phyloP scores from a whole-genome alignment of 2,888 invertebrate species.

The Thysanoteuthis rhombus region DNA sequence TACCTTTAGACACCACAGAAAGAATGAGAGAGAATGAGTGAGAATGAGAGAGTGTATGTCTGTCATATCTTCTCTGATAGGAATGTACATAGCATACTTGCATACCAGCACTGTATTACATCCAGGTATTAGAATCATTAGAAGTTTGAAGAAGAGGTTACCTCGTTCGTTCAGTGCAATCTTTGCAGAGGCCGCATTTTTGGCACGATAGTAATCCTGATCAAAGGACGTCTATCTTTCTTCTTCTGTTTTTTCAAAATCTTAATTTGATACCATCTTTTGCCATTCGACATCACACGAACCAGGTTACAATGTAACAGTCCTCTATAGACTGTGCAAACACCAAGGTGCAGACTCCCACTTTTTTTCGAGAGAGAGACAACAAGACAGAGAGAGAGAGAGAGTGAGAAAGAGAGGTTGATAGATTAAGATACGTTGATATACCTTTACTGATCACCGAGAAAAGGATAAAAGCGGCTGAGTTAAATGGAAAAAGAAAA shows the following conservation, averaged over 20 bases:
- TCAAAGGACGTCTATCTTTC: neutral
- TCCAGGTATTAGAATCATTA: neutral
- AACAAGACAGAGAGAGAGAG: too few relatives aligned
- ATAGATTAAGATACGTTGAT: neutral
- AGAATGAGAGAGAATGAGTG: too few relatives aligned
- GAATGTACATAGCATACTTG: too few relatives aligned
- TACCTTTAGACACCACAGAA: too few relatives aligned
- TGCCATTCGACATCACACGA: neutral
- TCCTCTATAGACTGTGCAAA: neutral
- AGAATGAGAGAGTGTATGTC: too few relatives aligned
- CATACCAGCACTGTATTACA: too few relatives aligned
- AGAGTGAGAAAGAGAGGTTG: too few relatives aligned
- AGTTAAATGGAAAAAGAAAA: neutral
- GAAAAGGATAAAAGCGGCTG: neutral
- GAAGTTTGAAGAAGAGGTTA: neutral
- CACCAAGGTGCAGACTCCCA: neutral
- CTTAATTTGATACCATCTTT: neutral
- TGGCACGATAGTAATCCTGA: neutral
- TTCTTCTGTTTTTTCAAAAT: neutral
- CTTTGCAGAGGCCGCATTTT: neutral
- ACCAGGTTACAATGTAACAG: neutral
- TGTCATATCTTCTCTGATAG: too few relatives aligned
- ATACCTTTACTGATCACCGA: neutral
- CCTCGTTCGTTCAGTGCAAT: neutral
- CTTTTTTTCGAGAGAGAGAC: too few relatives aligned